These are phyloP conservation scores for Zeus faber DNA, from an alignment of 2,113 vertebrate species.

Conservation along the genomic window DNA sequence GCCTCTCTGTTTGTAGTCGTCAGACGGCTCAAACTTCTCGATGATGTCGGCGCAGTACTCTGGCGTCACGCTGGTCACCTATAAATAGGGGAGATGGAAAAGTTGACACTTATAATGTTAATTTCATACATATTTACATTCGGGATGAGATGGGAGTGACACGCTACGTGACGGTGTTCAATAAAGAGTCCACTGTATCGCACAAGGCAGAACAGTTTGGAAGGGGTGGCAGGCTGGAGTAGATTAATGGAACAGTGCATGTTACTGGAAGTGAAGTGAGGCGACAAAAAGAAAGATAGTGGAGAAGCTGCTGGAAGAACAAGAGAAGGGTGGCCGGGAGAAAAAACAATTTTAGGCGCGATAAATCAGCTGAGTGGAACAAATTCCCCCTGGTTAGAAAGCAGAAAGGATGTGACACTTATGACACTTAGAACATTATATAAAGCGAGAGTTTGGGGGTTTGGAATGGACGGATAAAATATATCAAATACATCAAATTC, in stretches of 20 bases:
- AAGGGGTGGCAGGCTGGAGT: not conserved
- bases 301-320: slow-evolving; percentile 16
- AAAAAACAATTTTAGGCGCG: slow-evolving; percentile 38
- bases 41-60: slow-evolving; percentile 91
- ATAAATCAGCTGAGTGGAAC: slow-evolving; percentile 33
- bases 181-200: no score
- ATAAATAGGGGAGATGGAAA: slow-evolving; percentile 39
- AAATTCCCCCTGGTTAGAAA: slow-evolving; percentile 29
- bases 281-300: slow-evolving; percentile 8
- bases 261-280: slow-evolving; percentile 11
- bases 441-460: not conserved
- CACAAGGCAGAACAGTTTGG: not conserved
- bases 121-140: not conserved
- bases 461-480: no score
- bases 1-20: slow-evolving; percentile 88
- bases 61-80: slow-evolving; percentile 89
- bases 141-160: not conserved
- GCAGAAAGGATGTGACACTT: slow-evolving; percentile 20
- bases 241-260: slow-evolving; percentile 9
- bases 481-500: not conserved
- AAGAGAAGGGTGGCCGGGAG: slow-evolving; percentile 13
- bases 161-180: not conserved
- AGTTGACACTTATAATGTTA: not conserved
- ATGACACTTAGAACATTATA: slow-evolving; percentile 5
- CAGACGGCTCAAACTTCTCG: slow-evolving; percentile 90